These are phyloP conservation scores for Ictidomys tridecemlineatus DNA, from an alignment of 2,113 vertebrate species.

Conservation along the genomic window DNA sequence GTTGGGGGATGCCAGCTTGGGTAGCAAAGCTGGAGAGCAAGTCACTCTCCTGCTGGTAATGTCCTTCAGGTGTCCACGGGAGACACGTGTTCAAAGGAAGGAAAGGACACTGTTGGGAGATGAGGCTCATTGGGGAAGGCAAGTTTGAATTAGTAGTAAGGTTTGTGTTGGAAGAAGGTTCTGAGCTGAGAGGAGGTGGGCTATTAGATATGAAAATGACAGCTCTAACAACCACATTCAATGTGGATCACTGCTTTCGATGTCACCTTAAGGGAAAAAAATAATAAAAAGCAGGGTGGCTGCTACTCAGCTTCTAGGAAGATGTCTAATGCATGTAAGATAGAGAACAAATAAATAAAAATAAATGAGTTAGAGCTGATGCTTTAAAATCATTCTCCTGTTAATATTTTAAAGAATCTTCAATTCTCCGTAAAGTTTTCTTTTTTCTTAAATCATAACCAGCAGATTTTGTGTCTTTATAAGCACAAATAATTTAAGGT, in stretches of 20 bases:
- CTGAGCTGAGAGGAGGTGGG: neutral
- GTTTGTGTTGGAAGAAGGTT: neutral
- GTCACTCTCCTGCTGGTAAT: neutral
- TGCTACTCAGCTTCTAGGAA: neutral
- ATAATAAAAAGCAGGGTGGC: neutral
- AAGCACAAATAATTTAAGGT: constrained; percentile 16
- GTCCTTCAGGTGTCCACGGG: neutral
- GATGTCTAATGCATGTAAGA: neutral
- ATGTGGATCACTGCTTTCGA: neutral
- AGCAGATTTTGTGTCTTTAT: neutral
- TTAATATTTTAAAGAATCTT: neutral
- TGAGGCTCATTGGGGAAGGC: neutral
- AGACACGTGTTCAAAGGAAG: neutral
- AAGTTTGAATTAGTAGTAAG: neutral
- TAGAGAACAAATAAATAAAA: neutral
- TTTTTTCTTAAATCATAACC: neutral
- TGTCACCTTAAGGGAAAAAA: neutral
- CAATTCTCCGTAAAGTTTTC: neutral
- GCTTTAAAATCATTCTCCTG: neutral
- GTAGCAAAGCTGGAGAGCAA: neutral
- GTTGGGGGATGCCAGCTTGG: fast-evolving
- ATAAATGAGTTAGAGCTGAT: neutral
- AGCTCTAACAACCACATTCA: neutral
- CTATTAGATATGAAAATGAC: neutral
- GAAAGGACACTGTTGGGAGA: neutral